A percentile compares a stretch with the other conserved stretches of the same genome.
Conservation (phyloP, 2,888 invertebrate genomes). For the Apotomis turbidana region DNA sequence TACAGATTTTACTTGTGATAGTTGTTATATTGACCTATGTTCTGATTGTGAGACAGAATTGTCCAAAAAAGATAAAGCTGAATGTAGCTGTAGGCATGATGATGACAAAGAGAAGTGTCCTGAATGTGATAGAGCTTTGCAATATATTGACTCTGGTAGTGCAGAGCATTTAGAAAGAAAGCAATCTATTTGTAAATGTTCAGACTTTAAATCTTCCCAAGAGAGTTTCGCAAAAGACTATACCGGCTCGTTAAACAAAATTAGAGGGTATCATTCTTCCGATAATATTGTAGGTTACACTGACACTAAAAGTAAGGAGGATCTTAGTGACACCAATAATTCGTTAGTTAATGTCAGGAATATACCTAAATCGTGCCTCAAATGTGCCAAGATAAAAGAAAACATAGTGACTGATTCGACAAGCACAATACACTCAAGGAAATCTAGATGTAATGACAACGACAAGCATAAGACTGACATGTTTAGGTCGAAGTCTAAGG, state of each 20-base stretch:
- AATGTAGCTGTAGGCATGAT: slow-evolving; percentile 63
- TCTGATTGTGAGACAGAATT: slow-evolving; percentile 75
- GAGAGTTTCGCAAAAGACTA: slow-evolving; percentile 77
- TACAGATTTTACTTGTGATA: slow-evolving; percentile 75
- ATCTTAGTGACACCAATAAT: slow-evolving; percentile 66
- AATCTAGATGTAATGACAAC: slow-evolving; percentile 68
- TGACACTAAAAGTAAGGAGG: slow-evolving; percentile 66
- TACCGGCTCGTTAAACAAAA: slow-evolving; percentile 65
- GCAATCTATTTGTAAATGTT: slow-evolving; percentile 67
- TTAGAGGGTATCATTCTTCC: slow-evolving; percentile 76
- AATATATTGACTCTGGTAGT: slow-evolving; percentile 75
- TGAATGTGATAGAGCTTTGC: slow-evolving; percentile 74
- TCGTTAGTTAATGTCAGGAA: slow-evolving; percentile 65
- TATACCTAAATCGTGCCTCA: slow-evolving; percentile 76
- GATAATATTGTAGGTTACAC: slow-evolving; percentile 75
- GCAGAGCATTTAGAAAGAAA: slow-evolving; percentile 72
- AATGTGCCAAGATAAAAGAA: slow-evolving; percentile 80
- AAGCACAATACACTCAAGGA: slow-evolving; percentile 61
- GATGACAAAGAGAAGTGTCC: slow-evolving; percentile 67
- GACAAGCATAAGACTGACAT: slow-evolving; percentile 74
- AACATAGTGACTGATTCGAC: slow-evolving; percentile 73
- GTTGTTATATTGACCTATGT: slow-evolving; percentile 74
- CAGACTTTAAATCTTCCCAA: slow-evolving; percentile 78
- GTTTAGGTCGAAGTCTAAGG: slow-evolving; percentile 77
- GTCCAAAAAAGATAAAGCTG: slow-evolving; percentile 59